Evolutionary conservation across 2,113 vertebrate genomes (phyloP).

Genomic region (Neomonachus schauinslandi): DNA sequence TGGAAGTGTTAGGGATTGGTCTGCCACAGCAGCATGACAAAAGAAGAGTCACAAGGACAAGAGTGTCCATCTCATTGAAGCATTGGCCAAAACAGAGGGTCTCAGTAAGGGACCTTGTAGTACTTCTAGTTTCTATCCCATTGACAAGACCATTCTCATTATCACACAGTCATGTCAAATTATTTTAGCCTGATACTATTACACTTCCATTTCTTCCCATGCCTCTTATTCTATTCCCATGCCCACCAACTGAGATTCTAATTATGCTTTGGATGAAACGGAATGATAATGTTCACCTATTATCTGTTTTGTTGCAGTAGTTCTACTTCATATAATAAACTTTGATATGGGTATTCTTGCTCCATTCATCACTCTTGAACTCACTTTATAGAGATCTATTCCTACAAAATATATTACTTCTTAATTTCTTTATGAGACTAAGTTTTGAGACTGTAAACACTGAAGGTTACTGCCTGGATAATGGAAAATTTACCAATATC

Average conservation of each 20-base stretch:
- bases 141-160: not conserved
- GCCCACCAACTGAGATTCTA: not conserved
- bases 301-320: not conserved
- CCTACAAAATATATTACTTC: not conserved
- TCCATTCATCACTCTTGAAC: not conserved
- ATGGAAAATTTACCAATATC: not conserved
- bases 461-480: not conserved
- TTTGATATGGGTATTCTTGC: not conserved
- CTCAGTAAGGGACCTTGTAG: not conserved
- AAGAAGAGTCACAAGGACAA: not conserved
- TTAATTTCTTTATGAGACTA: slow-evolving; percentile 2
- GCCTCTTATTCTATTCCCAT: not conserved
- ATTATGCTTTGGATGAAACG: not conserved
- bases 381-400: not conserved
- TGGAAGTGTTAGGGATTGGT: not conserved
- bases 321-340: not conserved
- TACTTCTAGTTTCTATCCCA: not conserved
- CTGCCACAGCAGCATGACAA: not conserved
- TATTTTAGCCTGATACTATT: not conserved
- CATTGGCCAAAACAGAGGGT: not conserved
- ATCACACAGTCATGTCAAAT: not conserved
- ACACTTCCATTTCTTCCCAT: not conserved
- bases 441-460: not conserved
- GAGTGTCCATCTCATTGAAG: not conserved
- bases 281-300: not conserved